Conservation (phyloP, 1,140 invertebrate species). For the Ylistrum balloti region DNA sequence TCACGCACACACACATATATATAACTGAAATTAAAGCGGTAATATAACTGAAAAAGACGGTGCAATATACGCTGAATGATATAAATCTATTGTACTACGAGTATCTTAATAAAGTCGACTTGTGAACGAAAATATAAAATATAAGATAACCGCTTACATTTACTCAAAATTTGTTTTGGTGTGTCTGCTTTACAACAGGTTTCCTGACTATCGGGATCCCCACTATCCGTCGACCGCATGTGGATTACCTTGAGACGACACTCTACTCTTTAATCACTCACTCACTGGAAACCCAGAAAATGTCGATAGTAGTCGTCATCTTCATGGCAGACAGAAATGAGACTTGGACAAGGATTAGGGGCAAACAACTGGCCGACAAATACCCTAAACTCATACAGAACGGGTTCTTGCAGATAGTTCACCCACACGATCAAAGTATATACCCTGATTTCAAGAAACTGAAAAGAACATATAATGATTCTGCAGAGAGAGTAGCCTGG, state of each 20-base stretch:
- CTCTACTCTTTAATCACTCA: slow-evolving; percentile 69
- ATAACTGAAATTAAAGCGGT: no score
- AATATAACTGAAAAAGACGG: no score
- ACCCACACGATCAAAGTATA: slow-evolving; percentile 66
- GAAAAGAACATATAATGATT: slow-evolving; percentile 78
- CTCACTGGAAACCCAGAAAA: slow-evolving; percentile 58
- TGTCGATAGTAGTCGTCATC: slow-evolving; percentile 67
- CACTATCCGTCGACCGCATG: slow-evolving; percentile 67
- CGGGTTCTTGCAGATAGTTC: slow-evolving; percentile 79
- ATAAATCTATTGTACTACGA: no score
- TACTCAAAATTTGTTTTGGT: no score
- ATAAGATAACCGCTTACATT: no score
- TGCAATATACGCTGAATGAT: no score
- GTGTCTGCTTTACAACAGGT: slow-evolving; percentile 61
- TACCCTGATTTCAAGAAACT: slow-evolving; percentile 77
- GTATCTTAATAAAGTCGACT: no score
- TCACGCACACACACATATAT: no score
- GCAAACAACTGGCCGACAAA: slow-evolving; percentile 54
- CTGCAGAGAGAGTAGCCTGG: slow-evolving; percentile 76
- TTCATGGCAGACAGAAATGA: slow-evolving; percentile 70
- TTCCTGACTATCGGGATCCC: slow-evolving; percentile 78
- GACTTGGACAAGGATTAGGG: slow-evolving; percentile 64
- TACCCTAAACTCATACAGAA: slow-evolving; percentile 58
- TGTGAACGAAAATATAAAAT: no score
- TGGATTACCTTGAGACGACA: slow-evolving; percentile 70